These are phyloP conservation scores for Heloderma charlesbogerti DNA, from an alignment of 2,113 vertebrate species.

Conservation along the genomic window DNA sequence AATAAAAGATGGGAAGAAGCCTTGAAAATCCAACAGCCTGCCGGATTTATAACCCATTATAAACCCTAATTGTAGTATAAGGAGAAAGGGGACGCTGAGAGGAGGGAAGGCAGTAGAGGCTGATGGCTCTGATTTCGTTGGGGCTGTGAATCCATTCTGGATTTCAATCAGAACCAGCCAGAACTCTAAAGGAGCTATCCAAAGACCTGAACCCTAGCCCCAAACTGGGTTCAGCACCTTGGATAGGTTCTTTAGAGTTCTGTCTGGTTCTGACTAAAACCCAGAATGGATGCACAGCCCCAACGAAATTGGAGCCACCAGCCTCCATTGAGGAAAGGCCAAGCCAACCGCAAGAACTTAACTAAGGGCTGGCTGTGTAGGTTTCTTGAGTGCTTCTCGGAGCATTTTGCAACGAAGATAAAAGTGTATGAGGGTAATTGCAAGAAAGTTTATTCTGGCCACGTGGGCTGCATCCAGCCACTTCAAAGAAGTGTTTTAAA, in stretches of 20 bases:
- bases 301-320: too few relatives aligned
- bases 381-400: neutral
- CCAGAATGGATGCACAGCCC: too few relatives aligned
- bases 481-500: constrained; percentile 10
- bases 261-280: too few relatives aligned
- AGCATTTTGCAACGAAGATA: neutral
- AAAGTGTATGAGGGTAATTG: neutral
- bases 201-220: too few relatives aligned
- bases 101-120: too few relatives aligned
- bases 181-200: too few relatives aligned
- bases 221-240: too few relatives aligned
- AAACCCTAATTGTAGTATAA: neutral
- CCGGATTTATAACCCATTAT: neutral
- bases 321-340: neutral
- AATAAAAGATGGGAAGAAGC: neutral
- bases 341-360: neutral
- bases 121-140: too few relatives aligned
- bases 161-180: too few relatives aligned
- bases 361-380: neutral
- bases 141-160: too few relatives aligned
- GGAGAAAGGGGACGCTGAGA: too few relatives aligned
- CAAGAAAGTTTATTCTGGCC: neutral
- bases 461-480: neutral
- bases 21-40: neutral
- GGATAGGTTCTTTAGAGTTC: too few relatives aligned